Percentiles rank a stretch among this genome's conserved stretches.
phyloP scores from a whole-genome alignment of 2,888 invertebrate species.

The Eilema sororculum region DNA sequence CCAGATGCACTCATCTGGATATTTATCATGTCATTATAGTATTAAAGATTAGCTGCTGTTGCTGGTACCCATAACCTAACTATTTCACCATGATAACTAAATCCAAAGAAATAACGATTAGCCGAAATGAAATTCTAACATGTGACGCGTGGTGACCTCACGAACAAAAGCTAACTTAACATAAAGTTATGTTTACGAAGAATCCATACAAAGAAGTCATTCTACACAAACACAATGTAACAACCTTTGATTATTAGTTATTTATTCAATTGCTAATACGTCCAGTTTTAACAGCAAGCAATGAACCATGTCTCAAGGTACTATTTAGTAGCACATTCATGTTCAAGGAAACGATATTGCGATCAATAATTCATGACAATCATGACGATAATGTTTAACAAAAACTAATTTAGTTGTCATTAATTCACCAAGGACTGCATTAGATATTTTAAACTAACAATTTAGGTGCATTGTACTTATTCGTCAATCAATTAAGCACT shows the following conservation, averaged over 20 bases:
- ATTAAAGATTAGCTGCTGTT: no score
- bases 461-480: no score
- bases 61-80: no score
- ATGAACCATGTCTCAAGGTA: conserved; percentile 25
- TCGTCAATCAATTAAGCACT: no score
- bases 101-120: background rate
- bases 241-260: conserved; percentile 6
- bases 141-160: background rate
- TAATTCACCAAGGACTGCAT: background rate
- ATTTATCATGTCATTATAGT: no score
- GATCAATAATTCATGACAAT: conserved; percentile 55
- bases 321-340: conserved; percentile 34
- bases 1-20: no score
- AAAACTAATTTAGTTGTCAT: conserved; percentile 47
- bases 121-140: background rate
- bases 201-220: conserved; percentile 19
- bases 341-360: conserved; percentile 48
- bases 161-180: background rate
- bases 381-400: conserved; percentile 34
- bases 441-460: background rate
- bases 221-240: conserved; percentile 11
- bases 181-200: background rate
- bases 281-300: conserved; percentile 30
- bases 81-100: background rate
- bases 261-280: conserved; percentile 17